Percentiles rank a stretch among this genome's conserved stretches.
Evolutionary conservation across 2,797 vertebrate species (phyloP).

Genomic region (Delichon dasypus): DNA sequence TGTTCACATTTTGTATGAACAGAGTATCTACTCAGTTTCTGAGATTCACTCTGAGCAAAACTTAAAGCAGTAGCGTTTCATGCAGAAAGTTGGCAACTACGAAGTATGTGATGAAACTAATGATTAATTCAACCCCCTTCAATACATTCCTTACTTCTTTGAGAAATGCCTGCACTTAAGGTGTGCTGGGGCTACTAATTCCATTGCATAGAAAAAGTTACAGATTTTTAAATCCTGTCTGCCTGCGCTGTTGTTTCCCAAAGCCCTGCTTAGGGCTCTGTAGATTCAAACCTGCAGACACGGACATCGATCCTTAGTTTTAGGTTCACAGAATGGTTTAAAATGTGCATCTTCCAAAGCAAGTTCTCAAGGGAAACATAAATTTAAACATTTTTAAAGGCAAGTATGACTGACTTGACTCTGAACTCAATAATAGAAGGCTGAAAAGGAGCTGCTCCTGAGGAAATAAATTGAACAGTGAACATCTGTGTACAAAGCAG

Average conservation of each 20-base stretch:
- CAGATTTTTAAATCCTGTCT: background rate
- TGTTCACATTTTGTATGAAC: background rate
- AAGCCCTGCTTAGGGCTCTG: background rate
- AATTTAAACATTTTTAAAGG: background rate
- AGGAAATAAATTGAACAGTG: constrained; percentile 4
- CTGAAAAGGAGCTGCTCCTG: background rate
- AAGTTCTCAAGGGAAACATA: background rate
- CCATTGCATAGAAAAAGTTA: background rate
- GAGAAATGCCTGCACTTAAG: background rate
- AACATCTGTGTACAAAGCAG: background rate
- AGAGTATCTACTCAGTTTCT: background rate
- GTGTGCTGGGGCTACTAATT: background rate
- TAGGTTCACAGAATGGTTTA: background rate
- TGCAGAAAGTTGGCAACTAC: background rate
- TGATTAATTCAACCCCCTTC: background rate
- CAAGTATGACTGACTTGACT: background rate
- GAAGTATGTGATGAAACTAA: background rate
- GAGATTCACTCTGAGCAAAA: background rate
- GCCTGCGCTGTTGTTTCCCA: background rate
- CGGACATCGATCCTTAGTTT: background rate
- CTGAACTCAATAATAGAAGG: background rate
- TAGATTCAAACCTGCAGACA: background rate
- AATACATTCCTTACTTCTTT: background rate
- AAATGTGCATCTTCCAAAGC: background rate
- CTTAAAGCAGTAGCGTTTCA: background rate